Conservation (phyloP, 2,888 invertebrate genomes). For the Campoplex nolae region DNA sequence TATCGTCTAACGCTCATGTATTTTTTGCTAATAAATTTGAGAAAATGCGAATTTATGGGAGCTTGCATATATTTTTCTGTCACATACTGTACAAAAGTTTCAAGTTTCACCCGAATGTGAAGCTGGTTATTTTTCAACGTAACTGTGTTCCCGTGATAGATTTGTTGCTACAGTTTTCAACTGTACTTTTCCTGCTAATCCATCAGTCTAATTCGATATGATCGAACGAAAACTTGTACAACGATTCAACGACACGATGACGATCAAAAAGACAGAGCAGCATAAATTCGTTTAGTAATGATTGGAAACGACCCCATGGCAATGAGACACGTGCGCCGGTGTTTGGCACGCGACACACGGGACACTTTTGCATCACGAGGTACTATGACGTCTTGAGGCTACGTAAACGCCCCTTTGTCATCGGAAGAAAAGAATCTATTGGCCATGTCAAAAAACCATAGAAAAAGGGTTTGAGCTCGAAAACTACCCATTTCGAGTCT, state of each 20-base stretch:
- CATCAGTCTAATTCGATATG: not conserved
- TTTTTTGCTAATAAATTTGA: too few species aligned
- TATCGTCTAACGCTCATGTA: too few species aligned
- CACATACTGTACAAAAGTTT: too few species aligned
- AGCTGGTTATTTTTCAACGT: too few species aligned
- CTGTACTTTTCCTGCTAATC: not conserved
- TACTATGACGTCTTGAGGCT: not conserved
- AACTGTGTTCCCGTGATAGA: too few species aligned
- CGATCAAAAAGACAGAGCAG: constrained; percentile 3
- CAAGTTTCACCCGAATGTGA: too few species aligned
- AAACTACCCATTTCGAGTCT: constrained; percentile 51
- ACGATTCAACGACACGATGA: not conserved
- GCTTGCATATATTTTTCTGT: too few species aligned
- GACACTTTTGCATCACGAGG: constrained; percentile 66
- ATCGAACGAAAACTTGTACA: not conserved
- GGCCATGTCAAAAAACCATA: constrained; percentile 17
- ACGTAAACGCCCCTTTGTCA: constrained; percentile 23
- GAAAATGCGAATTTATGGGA: not conserved
- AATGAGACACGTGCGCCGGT: constrained; percentile 50
- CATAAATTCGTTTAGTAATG: not conserved
- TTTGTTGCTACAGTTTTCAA: too few species aligned
- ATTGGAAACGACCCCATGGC: constrained; percentile 4
- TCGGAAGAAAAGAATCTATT: constrained; percentile 26
- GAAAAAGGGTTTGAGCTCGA: constrained; percentile 40
- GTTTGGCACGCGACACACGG: constrained; percentile 69